Percentiles rank a stretch among this genome's conserved stretches.
These are phyloP conservation scores for Epirrhoe tristata DNA, from an alignment of 2,888 invertebrate genomes.

Conservation along the genomic window DNA sequence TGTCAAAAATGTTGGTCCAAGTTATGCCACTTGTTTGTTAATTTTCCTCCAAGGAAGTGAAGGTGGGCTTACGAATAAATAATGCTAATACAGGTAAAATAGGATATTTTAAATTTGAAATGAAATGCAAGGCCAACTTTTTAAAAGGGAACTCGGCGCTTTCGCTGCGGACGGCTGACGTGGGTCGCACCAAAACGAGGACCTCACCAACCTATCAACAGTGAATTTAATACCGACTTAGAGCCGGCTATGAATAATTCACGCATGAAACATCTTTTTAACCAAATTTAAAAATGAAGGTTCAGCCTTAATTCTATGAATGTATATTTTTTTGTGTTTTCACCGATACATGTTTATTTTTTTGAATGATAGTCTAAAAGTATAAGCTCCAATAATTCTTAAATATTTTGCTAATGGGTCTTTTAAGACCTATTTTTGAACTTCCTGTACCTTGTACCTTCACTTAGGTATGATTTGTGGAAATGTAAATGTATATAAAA, in stretches of 20 bases:
- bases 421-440: no score
- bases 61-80: constrained; percentile 3
- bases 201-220: constrained; percentile 41
- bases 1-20: no score
- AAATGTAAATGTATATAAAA: constrained; percentile 22
- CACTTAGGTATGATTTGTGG: no score
- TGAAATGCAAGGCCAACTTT: constrained; percentile 23
- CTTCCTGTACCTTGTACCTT: no score
- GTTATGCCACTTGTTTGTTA: no score
- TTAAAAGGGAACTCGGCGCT: constrained; percentile 10
- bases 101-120: constrained; percentile 23
- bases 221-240: constrained; percentile 42
- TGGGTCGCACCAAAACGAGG: constrained; percentile 45
- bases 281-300: constrained; percentile 9
- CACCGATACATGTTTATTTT: no score
- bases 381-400: no score
- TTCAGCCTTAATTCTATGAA: not conserved
- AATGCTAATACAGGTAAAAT: constrained; percentile 17
- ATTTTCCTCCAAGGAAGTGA: no score
- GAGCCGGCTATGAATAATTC: constrained; percentile 57
- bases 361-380: no score
- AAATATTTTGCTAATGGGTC: no score
- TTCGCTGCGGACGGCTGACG: constrained; percentile 41
- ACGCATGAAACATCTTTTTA: constrained; percentile 52
- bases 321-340: not conserved